A percentile compares a stretch with the other conserved stretches of the same genome.
Evolutionary conservation across 2,888 invertebrate genomes (phyloP).

Genomic region (Baccha elongata): DNA sequence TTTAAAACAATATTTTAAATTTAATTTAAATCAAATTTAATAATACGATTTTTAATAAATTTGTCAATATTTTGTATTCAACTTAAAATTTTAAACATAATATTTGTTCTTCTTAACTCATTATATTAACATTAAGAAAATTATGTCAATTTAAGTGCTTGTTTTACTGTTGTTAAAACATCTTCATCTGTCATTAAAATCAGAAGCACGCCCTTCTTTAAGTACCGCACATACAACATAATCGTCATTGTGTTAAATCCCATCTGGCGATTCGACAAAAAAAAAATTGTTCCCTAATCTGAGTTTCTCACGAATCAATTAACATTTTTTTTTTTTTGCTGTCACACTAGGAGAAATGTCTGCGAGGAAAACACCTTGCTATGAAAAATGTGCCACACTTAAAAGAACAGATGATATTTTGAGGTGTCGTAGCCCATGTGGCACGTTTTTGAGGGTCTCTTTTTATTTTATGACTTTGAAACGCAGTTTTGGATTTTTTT

Average conservation of each 20-base stretch:
- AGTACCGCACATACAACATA: neutral
- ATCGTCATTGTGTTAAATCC: conserved; percentile 12
- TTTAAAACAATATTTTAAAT: no score
- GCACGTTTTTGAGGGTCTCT: neutral
- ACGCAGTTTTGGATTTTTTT: neutral
- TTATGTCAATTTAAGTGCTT: no score
- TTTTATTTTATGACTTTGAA: neutral
- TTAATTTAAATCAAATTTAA: no score
- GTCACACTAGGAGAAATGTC: conserved; percentile 7
- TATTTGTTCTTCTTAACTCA: no score
- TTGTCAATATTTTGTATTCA: no score
- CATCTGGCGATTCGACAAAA: conserved; percentile 35
- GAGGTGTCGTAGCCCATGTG: neutral
- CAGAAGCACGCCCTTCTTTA: neutral
- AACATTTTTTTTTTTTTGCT: conserved; percentile 9
- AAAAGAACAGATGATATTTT: neutral
- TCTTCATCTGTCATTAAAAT: conserved; percentile 11
- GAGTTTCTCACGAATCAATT: conserved; percentile 38
- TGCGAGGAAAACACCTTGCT: neutral
- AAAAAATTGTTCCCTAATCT: conserved; percentile 27
- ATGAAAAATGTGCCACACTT: neutral
- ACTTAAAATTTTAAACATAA: no score
- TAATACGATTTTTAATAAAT: no score
- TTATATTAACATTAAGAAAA: no score
- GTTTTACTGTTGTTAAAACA: neutral